Evolutionary conservation across 2,113 vertebrate species (phyloP).

Genomic region (Mobula birostris): DNA sequence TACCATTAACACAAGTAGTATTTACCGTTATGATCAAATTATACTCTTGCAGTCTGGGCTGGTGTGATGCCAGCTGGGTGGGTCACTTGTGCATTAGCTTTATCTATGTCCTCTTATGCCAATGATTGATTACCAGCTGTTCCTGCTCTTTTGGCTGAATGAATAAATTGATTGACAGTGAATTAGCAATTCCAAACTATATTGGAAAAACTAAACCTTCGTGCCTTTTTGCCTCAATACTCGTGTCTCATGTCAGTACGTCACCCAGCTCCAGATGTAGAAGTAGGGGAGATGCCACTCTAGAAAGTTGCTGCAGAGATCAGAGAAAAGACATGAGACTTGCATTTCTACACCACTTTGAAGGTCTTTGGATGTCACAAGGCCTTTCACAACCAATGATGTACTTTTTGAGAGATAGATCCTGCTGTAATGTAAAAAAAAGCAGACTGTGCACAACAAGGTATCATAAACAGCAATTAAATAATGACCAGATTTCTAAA

Average conservation of each 20-base stretch:
- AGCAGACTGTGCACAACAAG: not conserved
- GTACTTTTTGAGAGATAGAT: not conserved
- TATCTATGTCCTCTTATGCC: not conserved
- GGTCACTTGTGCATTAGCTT: conserved; percentile 11
- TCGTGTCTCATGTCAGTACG: not conserved
- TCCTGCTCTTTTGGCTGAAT: not conserved
- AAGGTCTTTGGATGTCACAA: not conserved
- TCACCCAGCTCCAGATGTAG: not conserved
- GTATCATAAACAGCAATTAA: not conserved
- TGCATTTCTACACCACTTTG: not conserved
- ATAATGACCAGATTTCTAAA: not conserved
- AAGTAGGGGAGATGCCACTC: not conserved
- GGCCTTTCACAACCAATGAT: not conserved
- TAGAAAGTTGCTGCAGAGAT: not conserved
- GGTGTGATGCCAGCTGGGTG: not conserved
- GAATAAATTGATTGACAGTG: conserved; percentile 3
- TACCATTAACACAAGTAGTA: not conserved
- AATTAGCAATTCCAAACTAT: not conserved
- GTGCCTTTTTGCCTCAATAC: not conserved
- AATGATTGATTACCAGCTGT: not conserved
- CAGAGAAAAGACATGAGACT: not conserved
- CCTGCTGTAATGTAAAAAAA: not conserved
- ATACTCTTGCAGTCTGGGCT: not conserved
- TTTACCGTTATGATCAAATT: not conserved
- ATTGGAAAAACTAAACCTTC: not conserved